Conservation (phyloP, 2,797 vertebrate species). For the Adrianichthys oophorus region DNA sequence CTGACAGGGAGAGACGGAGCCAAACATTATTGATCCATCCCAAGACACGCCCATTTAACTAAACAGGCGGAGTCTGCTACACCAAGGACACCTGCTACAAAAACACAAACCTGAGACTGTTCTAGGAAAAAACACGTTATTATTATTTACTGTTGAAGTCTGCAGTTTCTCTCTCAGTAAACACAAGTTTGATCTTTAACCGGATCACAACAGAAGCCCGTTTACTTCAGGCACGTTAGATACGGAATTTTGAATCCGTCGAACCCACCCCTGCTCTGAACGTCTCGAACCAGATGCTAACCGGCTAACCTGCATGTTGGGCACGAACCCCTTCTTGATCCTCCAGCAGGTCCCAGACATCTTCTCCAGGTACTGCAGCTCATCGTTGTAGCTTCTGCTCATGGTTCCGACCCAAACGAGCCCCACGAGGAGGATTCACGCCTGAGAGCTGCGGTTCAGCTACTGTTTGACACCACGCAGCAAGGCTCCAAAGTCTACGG, state of each 20-base stretch:
- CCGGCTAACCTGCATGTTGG: constrained; percentile 90
- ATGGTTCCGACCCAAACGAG: constrained; percentile 59
- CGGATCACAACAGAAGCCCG: no score
- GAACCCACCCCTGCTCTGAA: no score
- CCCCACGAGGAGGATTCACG: not conserved
- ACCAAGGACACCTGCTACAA: not conserved
- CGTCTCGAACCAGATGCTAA: not conserved
- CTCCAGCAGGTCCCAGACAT: constrained; percentile 88
- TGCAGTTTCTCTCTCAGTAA: no score
- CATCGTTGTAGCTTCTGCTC: constrained; percentile 94
- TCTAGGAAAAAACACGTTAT: no score
- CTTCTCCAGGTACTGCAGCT: constrained; percentile 93
- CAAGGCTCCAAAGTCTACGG: constrained; percentile 26
- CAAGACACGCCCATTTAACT: not conserved
- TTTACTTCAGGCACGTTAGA: no score
- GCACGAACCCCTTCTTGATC: constrained; percentile 95
- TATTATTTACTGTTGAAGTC: no score
- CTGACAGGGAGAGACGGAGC: constrained; percentile 58
- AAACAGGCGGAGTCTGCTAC: no score
- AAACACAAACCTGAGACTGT: no score
- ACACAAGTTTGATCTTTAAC: no score
- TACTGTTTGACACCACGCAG: not conserved
- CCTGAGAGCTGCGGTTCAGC: not conserved
- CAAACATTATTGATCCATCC: not conserved
- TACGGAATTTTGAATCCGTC: no score